Evolutionary conservation across 2,888 invertebrate genomes (phyloP).

Genomic region (Andrena bucephala): DNA sequence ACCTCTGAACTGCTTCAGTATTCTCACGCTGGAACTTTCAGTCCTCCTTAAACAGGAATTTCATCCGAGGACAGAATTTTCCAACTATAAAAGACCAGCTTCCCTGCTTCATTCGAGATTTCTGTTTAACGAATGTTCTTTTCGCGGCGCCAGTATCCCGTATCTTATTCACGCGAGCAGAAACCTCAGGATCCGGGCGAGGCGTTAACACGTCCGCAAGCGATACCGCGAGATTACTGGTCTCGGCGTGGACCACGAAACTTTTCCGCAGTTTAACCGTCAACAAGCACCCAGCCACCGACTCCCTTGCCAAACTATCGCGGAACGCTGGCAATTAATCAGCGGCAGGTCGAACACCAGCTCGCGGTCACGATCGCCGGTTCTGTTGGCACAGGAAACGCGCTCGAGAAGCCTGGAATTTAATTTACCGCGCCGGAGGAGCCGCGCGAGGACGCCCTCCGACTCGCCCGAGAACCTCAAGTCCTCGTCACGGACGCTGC

Average conservation of each 20-base stretch:
- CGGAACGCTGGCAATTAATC: slow-evolving; percentile 57
- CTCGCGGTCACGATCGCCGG: slow-evolving; percentile 42
- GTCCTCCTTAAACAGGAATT: too few species aligned
- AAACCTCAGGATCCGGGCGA: not conserved
- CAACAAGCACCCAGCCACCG: not conserved
- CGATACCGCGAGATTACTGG: not conserved
- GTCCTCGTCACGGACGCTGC: slow-evolving; percentile 55
- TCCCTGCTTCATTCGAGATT: not conserved
- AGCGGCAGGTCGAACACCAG: slow-evolving; percentile 45
- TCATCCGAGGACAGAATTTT: too few species aligned
- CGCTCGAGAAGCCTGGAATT: slow-evolving; percentile 70
- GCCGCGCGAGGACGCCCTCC: slow-evolving; percentile 62
- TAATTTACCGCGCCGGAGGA: slow-evolving; percentile 60
- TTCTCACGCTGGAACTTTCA: too few species aligned
- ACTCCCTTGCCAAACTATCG: slow-evolving; percentile 18
- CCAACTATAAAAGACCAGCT: too few species aligned
- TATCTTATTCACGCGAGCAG: not conserved
- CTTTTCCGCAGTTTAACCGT: not conserved
- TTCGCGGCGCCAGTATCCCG: not conserved
- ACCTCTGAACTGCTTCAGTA: too few species aligned
- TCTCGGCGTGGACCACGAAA: not conserved
- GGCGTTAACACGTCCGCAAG: not conserved
- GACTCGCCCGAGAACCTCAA: slow-evolving; percentile 25
- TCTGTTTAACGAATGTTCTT: not conserved
- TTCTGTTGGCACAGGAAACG: slow-evolving; percentile 62